Conservation (phyloP, 2,113 vertebrate genomes). For the Gasterosteus nipponicus region DNA sequence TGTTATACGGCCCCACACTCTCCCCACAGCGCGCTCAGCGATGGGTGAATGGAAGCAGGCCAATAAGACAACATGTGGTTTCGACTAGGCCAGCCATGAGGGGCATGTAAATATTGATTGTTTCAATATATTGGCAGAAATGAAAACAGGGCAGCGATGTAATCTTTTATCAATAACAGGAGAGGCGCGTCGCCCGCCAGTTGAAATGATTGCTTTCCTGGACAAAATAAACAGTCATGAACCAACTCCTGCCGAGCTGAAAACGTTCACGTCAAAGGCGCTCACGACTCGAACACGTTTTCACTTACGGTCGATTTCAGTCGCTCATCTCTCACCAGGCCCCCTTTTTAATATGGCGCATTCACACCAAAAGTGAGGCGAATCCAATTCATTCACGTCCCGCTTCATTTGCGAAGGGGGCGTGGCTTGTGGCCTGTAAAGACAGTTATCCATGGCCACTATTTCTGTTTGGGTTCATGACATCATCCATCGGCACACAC, state of each 20-base stretch:
- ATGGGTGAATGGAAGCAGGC: slow-evolving; percentile 56
- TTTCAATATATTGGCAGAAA: slow-evolving; percentile 71
- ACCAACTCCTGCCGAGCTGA: slow-evolving; percentile 36
- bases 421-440: no score
- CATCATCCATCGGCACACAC: no score
- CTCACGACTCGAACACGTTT: slow-evolving; percentile 21
- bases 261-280: slow-evolving; percentile 48
- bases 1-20: slow-evolving; percentile 60
- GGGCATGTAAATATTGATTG: slow-evolving; percentile 74
- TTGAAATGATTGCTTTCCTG: slow-evolving; percentile 47
- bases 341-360: neutral
- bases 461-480: no score
- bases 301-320: neutral
- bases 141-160: slow-evolving; percentile 64
- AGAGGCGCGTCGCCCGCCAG: slow-evolving; percentile 53
- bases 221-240: slow-evolving; percentile 55
- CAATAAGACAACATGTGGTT: slow-evolving; percentile 65
- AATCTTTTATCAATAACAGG: slow-evolving; percentile 70
- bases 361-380: no score
- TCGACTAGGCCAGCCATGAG: slow-evolving; percentile 57
- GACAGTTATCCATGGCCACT: no score
- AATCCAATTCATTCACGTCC: no score
- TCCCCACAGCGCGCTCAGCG: slow-evolving; percentile 35
- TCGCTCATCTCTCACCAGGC: slow-evolving; percentile 14
- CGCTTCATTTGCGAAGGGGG: no score